Evolutionary conservation across 2,113 vertebrate species (phyloP), one percentile per base, ranked within the genome.

Genomic region (Gambusia affinis): DNA sequence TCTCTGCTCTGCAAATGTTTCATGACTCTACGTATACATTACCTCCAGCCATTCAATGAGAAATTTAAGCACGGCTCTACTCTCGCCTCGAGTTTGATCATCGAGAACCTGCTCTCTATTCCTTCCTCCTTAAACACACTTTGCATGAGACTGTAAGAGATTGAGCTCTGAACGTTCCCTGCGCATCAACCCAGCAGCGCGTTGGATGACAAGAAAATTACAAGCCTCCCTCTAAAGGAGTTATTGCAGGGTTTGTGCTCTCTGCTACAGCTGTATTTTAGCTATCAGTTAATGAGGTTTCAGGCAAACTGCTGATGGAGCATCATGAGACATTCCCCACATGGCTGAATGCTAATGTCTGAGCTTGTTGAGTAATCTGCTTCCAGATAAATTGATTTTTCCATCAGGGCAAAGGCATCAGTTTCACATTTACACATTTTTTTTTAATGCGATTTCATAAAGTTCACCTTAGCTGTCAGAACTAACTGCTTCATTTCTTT

Each of bases 1-100:
- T 79, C 0, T 4, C 79, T 17, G 10, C 27, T 72, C 60, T 75
- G 65, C 76, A 88, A 83, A 89, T 90, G 75, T 42, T 78, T 70
- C 82, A 12, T 85, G 85, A 86, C 89, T 82, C 84, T 75, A 83
- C 87, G 87, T 83, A 88, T 67, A 74, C 72, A 86, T 83, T 81
- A 67, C 73, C 80, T 31, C 57, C 75, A 79, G 44, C 73, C 70
- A 35, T 70, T 73, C 64, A 17, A 7, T 65, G 76, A 35, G 60
- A 78, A 84, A 72, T 35, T 35, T 61, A 57, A 64, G 67, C 22
- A 12, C 24, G 29, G 57, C 73, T 64, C 66, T 24, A 74, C 47
- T 80, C 71, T 71, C 2, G 39, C 62, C 64, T 54, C 5, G 37
- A 67, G 80, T 90, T 85, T 80, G 85, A 89, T 88, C 79, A 76